phyloP scores from a whole-genome alignment of 2,797 vertebrate genomes.

The Acanthopagrus latus region DNA sequence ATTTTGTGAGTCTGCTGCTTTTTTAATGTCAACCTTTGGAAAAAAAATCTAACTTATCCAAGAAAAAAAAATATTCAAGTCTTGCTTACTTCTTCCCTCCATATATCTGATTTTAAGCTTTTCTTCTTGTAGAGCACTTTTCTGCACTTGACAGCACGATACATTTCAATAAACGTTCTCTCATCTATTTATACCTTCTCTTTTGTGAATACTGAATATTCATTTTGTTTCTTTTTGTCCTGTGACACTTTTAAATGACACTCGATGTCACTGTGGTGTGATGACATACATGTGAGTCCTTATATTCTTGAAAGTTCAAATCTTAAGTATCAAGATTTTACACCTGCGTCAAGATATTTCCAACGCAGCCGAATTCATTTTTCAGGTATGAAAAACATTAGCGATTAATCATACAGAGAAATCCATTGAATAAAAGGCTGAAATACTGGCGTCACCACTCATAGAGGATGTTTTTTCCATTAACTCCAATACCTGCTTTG shows the following conservation, averaged over 20 bases:
- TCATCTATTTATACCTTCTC: not conserved
- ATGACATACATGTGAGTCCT: not conserved
- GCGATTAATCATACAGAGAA: not conserved
- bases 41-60: too few species aligned
- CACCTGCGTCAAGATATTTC: not conserved
- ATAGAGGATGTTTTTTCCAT: not conserved
- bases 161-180: not conserved
- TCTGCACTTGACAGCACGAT: not conserved
- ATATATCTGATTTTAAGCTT: not conserved
- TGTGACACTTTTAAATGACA: not conserved
- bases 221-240: not conserved
- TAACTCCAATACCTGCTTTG: constrained; percentile 34
- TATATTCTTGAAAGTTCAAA: not conserved
- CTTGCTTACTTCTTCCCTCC: not conserved
- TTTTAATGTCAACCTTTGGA: not conserved
- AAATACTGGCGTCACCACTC: not conserved
- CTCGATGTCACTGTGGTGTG: not conserved
- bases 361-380: not conserved
- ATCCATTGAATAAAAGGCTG: not conserved
- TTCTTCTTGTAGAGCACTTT: not conserved
- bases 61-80: not conserved
- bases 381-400: not conserved
- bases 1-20: not conserved
- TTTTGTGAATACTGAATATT: not conserved
- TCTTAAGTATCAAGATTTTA: not conserved